phyloP scores from a whole-genome alignment of 2,797 vertebrate species.

The Pogoniulus pusillus region DNA sequence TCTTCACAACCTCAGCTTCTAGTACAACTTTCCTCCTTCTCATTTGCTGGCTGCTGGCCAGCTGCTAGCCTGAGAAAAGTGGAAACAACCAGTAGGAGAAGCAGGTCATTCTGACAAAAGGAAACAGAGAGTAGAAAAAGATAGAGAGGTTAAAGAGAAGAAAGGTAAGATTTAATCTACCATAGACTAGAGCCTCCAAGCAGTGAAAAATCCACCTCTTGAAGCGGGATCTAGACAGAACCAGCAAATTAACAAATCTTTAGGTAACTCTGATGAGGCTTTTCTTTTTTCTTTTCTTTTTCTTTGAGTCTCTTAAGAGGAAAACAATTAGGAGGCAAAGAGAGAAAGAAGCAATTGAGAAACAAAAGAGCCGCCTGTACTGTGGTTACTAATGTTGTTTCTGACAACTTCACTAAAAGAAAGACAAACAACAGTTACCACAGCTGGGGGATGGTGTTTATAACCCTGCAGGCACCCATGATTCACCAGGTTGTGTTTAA shows the following conservation, averaged over 20 bases:
- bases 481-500: slow-evolving; percentile 60
- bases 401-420: slow-evolving; percentile 64
- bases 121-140: slow-evolving; percentile 17
- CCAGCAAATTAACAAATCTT: not conserved
- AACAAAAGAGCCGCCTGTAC: slow-evolving; percentile 41
- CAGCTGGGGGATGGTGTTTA: slow-evolving; percentile 56
- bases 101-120: slow-evolving; percentile 60
- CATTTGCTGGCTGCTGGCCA: slow-evolving; percentile 47
- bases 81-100: slow-evolving; percentile 59
- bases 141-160: slow-evolving; percentile 19
- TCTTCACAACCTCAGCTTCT: not conserved
- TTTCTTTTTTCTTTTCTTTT: not conserved
- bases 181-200: not conserved
- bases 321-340: slow-evolving; percentile 51
- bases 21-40: slow-evolving; percentile 12
- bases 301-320: not conserved
- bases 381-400: slow-evolving; percentile 53
- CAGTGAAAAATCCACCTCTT: not conserved
- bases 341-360: slow-evolving; percentile 40
- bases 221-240: not conserved
- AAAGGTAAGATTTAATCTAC: not conserved
- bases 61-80: slow-evolving; percentile 49
- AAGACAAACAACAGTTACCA: slow-evolving; percentile 59
- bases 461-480: slow-evolving; percentile 52
- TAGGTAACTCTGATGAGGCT: slow-evolving; percentile 2